phyloP scores from a whole-genome alignment of 2,888 invertebrate genomes.

The Argyra leucocephala region DNA sequence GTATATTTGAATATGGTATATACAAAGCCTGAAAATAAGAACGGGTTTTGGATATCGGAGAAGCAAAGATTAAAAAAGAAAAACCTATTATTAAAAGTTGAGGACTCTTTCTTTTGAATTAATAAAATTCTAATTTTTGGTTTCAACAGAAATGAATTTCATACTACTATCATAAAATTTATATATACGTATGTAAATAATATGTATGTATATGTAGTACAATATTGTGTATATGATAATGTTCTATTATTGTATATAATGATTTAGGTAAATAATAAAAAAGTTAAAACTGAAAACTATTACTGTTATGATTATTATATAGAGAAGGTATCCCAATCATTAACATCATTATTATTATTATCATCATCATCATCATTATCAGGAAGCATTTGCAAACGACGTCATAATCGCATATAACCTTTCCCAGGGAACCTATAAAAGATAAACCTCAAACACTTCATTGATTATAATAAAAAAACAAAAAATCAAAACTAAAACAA shows the following conservation, averaged over 20 bases:
- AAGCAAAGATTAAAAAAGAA: neutral
- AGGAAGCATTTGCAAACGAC: neutral
- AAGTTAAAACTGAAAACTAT: neutral
- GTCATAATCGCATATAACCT: neutral
- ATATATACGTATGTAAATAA: too few relatives aligned
- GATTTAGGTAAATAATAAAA: neutral
- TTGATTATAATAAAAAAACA: neutral
- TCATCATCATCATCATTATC: neutral
- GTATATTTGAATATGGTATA: too few relatives aligned
- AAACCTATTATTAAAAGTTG: neutral
- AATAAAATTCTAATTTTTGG: slow-evolving; percentile 3
- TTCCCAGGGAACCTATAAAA: too few relatives aligned
- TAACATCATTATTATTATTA: neutral
- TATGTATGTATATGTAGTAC: too few relatives aligned
- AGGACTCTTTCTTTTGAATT: neutral
- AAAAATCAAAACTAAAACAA: neutral
- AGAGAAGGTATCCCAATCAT: neutral
- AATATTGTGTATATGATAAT: too few relatives aligned
- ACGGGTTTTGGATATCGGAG: too few relatives aligned
- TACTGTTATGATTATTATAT: neutral
- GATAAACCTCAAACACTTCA: neutral
- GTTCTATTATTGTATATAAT: too few relatives aligned
- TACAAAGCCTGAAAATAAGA: too few relatives aligned
- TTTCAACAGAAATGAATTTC: neutral
- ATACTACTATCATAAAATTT: too few relatives aligned